Conservation (phyloP, 2,113 vertebrate species). For the rat (Rattus norvegicus) region DNA sequence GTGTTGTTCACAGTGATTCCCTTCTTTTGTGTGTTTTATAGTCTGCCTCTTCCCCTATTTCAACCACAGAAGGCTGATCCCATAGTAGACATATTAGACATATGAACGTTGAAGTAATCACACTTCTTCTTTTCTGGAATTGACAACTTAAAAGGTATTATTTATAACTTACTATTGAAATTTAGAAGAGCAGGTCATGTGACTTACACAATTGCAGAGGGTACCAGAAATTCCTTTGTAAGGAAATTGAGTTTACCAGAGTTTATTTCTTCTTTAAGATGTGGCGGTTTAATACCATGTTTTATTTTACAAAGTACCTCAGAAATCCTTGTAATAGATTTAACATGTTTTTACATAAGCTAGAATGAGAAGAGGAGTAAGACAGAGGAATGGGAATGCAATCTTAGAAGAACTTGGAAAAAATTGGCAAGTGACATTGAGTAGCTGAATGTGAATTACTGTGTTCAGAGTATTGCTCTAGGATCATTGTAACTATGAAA, state of each 20-base stretch:
- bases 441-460: background rate
- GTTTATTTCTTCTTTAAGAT: background rate
- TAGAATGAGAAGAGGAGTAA: background rate
- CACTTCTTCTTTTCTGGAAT: background rate
- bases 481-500: background rate
- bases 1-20: background rate
- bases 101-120: background rate
- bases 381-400: background rate
- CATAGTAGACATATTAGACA: background rate
- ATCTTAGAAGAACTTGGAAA: background rate
- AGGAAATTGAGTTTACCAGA: background rate
- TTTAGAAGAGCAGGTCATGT: background rate
- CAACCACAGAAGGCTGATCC: background rate
- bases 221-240: background rate
- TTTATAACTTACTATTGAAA: background rate
- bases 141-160: background rate
- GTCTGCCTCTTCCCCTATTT: background rate
- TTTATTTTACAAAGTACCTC: background rate
- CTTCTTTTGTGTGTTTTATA: background rate
- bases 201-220: background rate
- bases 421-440: background rate
- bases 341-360: background rate
- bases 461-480: background rate
- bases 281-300: background rate
- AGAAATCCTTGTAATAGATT: background rate